Evolutionary conservation across 1,140 invertebrate genomes (phyloP).

Genomic region (Drosophila tropicalis): DNA sequence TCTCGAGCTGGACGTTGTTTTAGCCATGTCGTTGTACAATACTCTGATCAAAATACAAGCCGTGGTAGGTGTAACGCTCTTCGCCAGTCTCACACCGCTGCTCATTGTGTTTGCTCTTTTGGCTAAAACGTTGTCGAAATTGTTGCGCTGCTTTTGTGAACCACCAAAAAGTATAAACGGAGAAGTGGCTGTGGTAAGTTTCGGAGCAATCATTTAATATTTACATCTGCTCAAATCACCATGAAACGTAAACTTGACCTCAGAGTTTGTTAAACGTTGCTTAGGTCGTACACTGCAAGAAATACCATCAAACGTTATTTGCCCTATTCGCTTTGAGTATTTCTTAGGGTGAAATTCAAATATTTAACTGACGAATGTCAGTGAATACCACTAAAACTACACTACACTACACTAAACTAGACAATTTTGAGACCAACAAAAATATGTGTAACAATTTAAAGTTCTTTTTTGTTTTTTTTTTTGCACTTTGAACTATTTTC

Average conservation of each 20-base stretch:
- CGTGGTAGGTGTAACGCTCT: not conserved
- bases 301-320: too few relatives aligned
- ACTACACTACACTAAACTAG: too few relatives aligned
- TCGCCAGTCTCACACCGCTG: constrained; percentile 32
- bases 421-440: too few relatives aligned
- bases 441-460: too few relatives aligned
- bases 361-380: too few relatives aligned
- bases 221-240: not conserved
- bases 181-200: constrained; percentile 67
- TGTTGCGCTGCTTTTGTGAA: not conserved
- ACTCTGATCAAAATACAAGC: constrained; percentile 30
- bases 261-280: not conserved
- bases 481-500: too few relatives aligned
- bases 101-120: constrained; percentile 34
- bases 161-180: constrained; percentile 26
- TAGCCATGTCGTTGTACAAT: constrained; percentile 22
- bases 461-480: too few relatives aligned
- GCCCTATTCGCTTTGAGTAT: too few relatives aligned
- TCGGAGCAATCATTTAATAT: not conserved
- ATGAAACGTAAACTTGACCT: not conserved
- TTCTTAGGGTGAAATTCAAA: too few relatives aligned
- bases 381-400: too few relatives aligned
- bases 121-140: constrained; percentile 4
- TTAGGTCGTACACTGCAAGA: not conserved
- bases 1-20: constrained; percentile 22